Percentiles rank a stretch among this genome's conserved stretches.
Conservation (phyloP, 2,797 vertebrate genomes). For the Phrynocephalus guinanensis region DNA sequence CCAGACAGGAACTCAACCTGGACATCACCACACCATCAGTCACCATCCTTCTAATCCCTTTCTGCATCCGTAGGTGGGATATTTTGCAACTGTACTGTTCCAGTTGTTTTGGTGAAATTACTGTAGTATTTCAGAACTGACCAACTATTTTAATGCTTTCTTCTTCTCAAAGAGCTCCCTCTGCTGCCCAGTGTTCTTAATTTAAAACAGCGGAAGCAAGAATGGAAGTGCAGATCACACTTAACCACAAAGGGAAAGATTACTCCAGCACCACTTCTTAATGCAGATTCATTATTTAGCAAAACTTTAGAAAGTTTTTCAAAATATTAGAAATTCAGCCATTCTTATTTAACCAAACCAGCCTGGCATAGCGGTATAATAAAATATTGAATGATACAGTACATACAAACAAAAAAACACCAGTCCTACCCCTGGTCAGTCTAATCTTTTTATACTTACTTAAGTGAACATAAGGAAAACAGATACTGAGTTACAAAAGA, state of each 20-base stretch:
- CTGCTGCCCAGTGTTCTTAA: conserved; percentile 53
- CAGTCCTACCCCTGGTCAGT: neutral
- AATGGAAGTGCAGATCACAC: neutral
- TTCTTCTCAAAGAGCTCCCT: conserved; percentile 69
- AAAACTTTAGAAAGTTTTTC: neutral
- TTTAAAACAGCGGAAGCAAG: neutral
- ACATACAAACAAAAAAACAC: no score
- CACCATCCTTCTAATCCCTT: neutral
- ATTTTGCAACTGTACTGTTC: neutral
- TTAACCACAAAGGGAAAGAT: neutral
- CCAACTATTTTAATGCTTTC: neutral
- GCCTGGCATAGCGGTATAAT: neutral
- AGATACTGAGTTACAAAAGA: neutral
- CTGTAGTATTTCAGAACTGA: neutral
- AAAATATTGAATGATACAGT: neutral
- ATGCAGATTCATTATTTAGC: neutral
- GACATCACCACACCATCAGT: neutral
- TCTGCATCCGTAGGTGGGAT: neutral
- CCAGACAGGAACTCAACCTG: neutral
- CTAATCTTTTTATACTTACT: neutral
- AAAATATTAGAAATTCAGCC: neutral
- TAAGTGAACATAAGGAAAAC: neutral
- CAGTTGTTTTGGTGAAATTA: neutral
- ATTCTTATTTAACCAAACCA: neutral
- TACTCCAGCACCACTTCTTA: neutral